Conservation (phyloP, 1,140 invertebrate species). For the Ips typographus region DNA sequence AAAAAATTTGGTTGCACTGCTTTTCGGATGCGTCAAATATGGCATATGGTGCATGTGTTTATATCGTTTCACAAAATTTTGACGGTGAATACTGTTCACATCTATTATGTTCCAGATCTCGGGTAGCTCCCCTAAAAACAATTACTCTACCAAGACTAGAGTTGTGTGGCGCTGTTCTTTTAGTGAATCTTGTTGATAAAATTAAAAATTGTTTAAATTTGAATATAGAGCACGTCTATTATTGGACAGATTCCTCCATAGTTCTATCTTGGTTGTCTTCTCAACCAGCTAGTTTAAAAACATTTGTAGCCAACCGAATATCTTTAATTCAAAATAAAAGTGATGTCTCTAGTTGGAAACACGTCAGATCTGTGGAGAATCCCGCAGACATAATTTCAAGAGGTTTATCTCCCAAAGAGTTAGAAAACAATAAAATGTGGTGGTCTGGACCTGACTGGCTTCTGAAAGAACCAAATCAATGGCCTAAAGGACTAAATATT, state of each 20-base stretch:
- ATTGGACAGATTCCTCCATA: conserved; percentile 35
- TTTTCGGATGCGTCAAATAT: conserved; percentile 18
- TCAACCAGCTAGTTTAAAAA: conserved; percentile 1
- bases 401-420: conserved; percentile 9
- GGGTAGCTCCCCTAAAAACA: conserved; percentile 9
- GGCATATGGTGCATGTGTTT: background rate
- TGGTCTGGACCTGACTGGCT: conserved; percentile 30
- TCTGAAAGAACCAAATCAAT: background rate
- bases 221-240: background rate
- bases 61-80: background rate
- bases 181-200: conserved; percentile 26
- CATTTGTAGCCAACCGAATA: conserved; percentile 11
- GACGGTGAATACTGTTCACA: background rate
- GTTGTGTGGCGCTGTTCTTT: conserved; percentile 47
- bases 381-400: conserved; percentile 47
- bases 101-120: background rate
- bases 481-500: background rate
- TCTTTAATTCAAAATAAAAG: conserved; percentile 42
- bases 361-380: conserved; percentile 50
- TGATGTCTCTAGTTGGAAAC: conserved; percentile 47
- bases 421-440: conserved; percentile 6
- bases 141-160: conserved; percentile 35
- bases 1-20: conserved; percentile 50
- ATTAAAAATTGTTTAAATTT: conserved; percentile 24
- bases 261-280: conserved; percentile 49